Evolutionary conservation across 2,113 vertebrate species (phyloP).

Genomic region (Phodopus roborovskii): DNA sequence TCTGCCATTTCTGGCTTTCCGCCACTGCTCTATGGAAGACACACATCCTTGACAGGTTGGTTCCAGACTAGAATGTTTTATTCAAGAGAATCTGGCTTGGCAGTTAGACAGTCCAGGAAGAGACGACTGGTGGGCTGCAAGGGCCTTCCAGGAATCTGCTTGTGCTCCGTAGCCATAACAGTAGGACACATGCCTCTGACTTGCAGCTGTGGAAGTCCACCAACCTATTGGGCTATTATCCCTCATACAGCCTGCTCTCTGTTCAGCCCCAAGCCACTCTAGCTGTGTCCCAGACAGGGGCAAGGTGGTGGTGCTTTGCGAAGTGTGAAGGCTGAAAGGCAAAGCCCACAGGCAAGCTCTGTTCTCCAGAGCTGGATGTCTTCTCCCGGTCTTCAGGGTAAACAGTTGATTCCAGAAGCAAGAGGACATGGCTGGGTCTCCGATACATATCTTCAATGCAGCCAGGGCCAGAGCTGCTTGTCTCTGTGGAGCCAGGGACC

Average conservation of each 20-base stretch:
- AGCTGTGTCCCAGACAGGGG: constrained; percentile 9
- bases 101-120: constrained; percentile 3
- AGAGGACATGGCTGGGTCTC: neutral
- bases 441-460: neutral
- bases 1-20: neutral
- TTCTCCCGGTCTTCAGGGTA: neutral
- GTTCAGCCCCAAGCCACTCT: neutral
- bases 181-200: neutral
- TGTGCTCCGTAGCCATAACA: neutral
- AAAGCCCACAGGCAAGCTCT: neutral
- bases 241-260: neutral
- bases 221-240: neutral
- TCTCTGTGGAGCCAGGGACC: neutral
- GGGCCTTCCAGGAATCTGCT: neutral
- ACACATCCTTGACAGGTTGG: neutral
- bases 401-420: neutral
- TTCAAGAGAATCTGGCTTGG: constrained; percentile 81
- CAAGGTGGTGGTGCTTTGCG: neutral
- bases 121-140: neutral
- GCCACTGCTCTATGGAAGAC: neutral
- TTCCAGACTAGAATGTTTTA: constrained; percentile 80
- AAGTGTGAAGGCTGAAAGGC: neutral
- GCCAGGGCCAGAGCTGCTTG: neutral
- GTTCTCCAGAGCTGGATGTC: neutral
- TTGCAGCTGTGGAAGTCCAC: neutral